Base-by-base conservation (phyloP, 2,888 invertebrate species). In the Slavum lentiscoides region DNA sequence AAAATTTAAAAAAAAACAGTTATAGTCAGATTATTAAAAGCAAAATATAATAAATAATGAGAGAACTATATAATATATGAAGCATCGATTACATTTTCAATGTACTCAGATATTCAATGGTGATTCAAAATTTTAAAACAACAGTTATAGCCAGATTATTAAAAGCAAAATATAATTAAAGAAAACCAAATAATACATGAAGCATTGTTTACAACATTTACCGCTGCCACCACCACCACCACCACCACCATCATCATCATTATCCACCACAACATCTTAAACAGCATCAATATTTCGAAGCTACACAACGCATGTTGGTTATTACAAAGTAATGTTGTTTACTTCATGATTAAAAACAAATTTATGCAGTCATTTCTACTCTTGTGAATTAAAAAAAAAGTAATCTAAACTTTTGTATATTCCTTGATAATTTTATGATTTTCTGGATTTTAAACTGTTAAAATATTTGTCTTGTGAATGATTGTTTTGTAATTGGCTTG, bases 371-470 rank as follows among this genome's bases (percentile, higher is more conserved):
- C 75, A 59, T 59, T 59, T 75, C 59, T 43, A 58, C 67, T 76
- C 75, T 68, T n/a, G 23, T 59, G 59, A 68, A 7, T 77, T 53
- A 13, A 21, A 77, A 67, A 70, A 77, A 70, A 77, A 77, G 49
- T 70, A 77, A 70, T 53, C 61, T 53, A 21, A 53, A 62, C 21
- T 62, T 77, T n/a, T 37, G 68, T 49, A 21, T 62, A 69, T 70
- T 55, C 39, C n/a, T 64, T 80, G 77, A 61, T 69, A 69, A 53
- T 37, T 74, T 66, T 39, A 37, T 64, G n/a, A 66, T 39, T 80
- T 80, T 72, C 9, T 62, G 39, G 55, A 55, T 1, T 58, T 66
- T 37, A 58, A 55, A 49, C 53, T 59, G 21, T 39, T 55, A 7
- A 19, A 80, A 80, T 6, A 55, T 11, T 39, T 62, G 19, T n/a